Base-by-base conservation (phyloP, 2,888 invertebrate species). In the Caenorhabditis angaria region DNA sequence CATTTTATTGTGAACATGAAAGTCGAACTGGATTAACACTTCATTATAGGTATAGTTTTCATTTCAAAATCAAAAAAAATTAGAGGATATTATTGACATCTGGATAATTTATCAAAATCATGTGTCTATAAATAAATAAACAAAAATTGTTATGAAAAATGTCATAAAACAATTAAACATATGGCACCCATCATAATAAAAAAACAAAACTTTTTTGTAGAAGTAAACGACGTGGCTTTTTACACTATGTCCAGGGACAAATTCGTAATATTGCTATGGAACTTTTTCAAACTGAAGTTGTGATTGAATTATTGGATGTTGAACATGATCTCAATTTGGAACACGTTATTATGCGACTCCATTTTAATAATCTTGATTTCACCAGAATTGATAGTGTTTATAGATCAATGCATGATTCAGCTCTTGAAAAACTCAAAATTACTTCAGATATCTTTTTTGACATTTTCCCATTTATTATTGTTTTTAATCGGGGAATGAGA, bases 381-480 rank as follows among this genome's bases (percentile, higher is more conserved):
- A 65, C 61, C 12, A 56, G 69, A 61, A 12, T 27, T 2, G n/a
- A 58, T 25, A 50, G 29, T 22, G 18, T 55, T 12, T 76, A 76
- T 55, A 69, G 67, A 12, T 60, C 63, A 5, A 50, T 74, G 41
- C 71, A 72, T 50, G 69, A 69, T 41, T 65, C 70, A 22, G 63
- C 81, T 2, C 71, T 74, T 14, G 72, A 74, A 24, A 76, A 68
- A 22, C 73, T 84, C 12, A 80, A 82, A 53, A 82, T 85, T 53
- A 83, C 87, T 3, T 84, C 84, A 0, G 92, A 93, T 12, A 93
- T 95, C 28, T 90, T 97, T 55, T 95, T 97, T 85, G 95, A 97
- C 88, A 94, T 97, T 87, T 97, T 97, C 88, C 97, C 97, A 1
- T 97, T 97, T 90, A 95, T 95, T 89, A 93, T 97, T 80, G 95